Percentiles rank a stretch among this genome's conserved stretches.
Evolutionary conservation across 2,113 vertebrate genomes (phyloP).

Genomic region (Macroglossus sobrinus): DNA sequence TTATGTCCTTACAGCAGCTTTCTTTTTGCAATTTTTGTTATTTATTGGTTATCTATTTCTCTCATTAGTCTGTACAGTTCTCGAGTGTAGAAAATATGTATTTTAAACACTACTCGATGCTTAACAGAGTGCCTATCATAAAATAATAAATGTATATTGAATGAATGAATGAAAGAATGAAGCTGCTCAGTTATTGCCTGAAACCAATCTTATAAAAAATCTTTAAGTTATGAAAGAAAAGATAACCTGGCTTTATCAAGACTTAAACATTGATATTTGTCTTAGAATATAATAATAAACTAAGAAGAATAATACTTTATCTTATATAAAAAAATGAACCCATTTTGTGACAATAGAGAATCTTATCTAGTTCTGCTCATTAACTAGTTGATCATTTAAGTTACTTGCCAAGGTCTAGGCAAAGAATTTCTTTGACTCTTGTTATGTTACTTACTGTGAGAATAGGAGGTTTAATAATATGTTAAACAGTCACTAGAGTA

Average conservation of each 20-base stretch:
- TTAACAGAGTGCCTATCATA: neutral
- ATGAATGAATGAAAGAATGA: neutral
- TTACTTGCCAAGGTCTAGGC: neutral
- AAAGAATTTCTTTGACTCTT: constrained; percentile 63
- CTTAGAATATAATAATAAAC: neutral
- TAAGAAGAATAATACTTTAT: neutral
- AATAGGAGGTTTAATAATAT: neutral
- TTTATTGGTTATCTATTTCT: neutral
- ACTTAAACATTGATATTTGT: neutral
- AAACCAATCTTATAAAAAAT: neutral
- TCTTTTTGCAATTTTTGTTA: neutral
- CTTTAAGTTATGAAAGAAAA: neutral
- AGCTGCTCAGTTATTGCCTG: neutral
- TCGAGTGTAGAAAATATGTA: neutral
- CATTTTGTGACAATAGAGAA: neutral
- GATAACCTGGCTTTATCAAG: neutral
- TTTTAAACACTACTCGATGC: neutral
- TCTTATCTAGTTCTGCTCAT: neutral
- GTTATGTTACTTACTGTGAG: constrained; percentile 40
- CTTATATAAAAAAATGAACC: neutral
- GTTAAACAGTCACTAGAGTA: neutral
- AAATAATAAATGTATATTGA: neutral
- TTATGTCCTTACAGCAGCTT: neutral
- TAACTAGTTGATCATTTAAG: neutral
- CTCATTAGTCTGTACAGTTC: neutral